Percentiles rank a stretch among this genome's conserved stretches.
These are phyloP conservation scores for Serilophus lunatus DNA, from an alignment of 2,113 vertebrate genomes.

Conservation along the genomic window DNA sequence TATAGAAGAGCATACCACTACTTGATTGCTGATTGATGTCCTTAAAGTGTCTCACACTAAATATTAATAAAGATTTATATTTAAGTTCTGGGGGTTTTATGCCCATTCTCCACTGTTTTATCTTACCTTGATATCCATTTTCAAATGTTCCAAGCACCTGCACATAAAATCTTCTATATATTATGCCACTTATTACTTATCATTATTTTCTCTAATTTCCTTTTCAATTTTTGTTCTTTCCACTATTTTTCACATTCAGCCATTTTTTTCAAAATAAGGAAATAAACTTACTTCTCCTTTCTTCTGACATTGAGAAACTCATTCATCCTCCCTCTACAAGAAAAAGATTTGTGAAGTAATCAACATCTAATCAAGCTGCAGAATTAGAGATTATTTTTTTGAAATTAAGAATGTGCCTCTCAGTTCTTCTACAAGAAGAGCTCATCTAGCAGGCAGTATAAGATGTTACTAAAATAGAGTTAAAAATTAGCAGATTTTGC, in stretches of 20 bases:
- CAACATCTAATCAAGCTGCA: slow-evolving; percentile 2
- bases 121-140: neutral
- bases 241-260: neutral
- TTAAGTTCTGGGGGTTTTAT: neutral
- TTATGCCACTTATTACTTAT: neutral
- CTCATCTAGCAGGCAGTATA: neutral
- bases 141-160: neutral
- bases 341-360: neutral
- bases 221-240: neutral
- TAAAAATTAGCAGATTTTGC: neutral
- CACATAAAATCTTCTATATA: neutral
- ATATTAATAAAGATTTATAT: neutral
- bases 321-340: neutral
- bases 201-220: neutral
- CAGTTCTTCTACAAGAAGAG: neutral
- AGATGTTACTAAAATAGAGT: neutral
- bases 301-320: neutral
- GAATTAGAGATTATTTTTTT: neutral
- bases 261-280: neutral
- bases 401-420: neutral
- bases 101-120: neutral
- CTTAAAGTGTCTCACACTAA: neutral
- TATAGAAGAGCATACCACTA: neutral
- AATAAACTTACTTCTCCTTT: neutral
- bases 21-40: neutral